Conservation (phyloP, 2,888 invertebrate genomes). For the Epinotia ramella region DNA sequence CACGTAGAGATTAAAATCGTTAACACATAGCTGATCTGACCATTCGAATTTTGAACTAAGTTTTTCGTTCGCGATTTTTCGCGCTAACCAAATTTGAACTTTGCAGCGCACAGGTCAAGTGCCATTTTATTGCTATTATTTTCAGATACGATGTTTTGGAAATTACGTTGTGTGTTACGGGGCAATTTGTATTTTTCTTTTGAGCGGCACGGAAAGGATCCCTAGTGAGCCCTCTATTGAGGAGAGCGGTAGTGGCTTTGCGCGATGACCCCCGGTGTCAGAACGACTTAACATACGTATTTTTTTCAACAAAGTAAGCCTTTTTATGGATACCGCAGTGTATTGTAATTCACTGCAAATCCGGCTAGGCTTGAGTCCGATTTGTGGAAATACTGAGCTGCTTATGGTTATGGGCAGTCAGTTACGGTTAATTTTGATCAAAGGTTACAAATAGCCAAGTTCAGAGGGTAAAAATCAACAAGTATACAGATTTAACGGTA, state of each 20-base stretch:
- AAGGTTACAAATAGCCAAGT: not conserved
- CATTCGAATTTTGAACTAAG: not conserved
- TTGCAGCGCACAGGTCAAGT: not conserved
- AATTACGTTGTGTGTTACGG: not conserved
- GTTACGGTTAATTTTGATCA: not conserved
- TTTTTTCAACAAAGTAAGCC: not conserved
- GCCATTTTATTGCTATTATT: not conserved
- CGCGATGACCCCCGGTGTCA: not conserved
- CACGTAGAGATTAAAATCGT: constrained; percentile 8
- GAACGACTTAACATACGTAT: not conserved
- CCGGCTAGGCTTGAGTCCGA: not conserved
- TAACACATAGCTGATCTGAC: not conserved
- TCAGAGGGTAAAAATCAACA: too few species aligned
- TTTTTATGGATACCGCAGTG: not conserved
- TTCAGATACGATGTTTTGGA: constrained; percentile 1
- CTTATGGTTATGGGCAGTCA: constrained; percentile 7
- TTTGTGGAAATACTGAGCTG: not conserved
- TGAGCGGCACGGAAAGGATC: constrained; percentile 15
- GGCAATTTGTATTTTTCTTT: constrained; percentile 30
- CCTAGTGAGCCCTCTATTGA: constrained; percentile 22
- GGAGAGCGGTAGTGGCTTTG: constrained; percentile 13
- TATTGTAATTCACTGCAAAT: constrained; percentile 20
- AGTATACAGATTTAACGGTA: too few species aligned
- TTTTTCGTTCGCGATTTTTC: not conserved
- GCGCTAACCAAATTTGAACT: not conserved